Percentiles rank a stretch among this genome's conserved stretches.
Evolutionary conservation across 2,888 invertebrate genomes (phyloP).

Genomic region (Phlogophora meticulosa): DNA sequence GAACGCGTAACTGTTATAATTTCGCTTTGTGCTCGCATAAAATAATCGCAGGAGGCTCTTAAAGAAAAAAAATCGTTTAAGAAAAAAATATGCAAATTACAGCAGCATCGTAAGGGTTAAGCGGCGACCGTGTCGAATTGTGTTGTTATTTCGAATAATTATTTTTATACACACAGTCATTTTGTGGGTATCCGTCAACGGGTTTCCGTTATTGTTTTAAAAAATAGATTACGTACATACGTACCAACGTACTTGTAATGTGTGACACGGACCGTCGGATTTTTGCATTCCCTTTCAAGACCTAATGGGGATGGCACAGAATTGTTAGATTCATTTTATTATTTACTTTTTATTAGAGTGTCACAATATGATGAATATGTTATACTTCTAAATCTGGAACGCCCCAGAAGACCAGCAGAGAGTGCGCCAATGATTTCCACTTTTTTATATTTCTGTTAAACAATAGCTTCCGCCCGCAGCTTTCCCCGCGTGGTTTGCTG

Average conservation of each 20-base stretch:
- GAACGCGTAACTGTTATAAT: conserved; percentile 83
- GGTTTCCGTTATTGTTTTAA: not conserved
- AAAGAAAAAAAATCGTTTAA: conserved; percentile 75
- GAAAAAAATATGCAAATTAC: conserved; percentile 77
- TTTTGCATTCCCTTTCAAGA: not conserved
- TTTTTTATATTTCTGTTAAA: too few relatives aligned
- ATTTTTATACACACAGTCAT: conserved; percentile 57
- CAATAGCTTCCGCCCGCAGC: too few relatives aligned
- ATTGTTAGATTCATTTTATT: too few relatives aligned
- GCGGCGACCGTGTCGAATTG: conserved; percentile 68
- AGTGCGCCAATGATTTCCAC: too few relatives aligned
- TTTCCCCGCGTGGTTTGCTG: too few relatives aligned
- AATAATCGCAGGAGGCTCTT: conserved; percentile 78
- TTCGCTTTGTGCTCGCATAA: conserved; percentile 77
- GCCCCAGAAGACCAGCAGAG: too few relatives aligned
- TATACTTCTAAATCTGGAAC: too few relatives aligned
- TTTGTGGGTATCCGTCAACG: not conserved
- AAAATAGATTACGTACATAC: too few relatives aligned
- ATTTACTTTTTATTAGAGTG: too few relatives aligned
- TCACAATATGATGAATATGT: too few relatives aligned
- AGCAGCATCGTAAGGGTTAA: conserved; percentile 73
- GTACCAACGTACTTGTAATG: too few relatives aligned
- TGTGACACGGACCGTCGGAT: not conserved
- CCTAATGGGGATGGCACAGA: too few relatives aligned
- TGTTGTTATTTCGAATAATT: conserved; percentile 69